Evolutionary conservation across 2,888 invertebrate species (phyloP), one percentile per base, ranked within the genome.

Genomic region (Biston betularia): DNA sequence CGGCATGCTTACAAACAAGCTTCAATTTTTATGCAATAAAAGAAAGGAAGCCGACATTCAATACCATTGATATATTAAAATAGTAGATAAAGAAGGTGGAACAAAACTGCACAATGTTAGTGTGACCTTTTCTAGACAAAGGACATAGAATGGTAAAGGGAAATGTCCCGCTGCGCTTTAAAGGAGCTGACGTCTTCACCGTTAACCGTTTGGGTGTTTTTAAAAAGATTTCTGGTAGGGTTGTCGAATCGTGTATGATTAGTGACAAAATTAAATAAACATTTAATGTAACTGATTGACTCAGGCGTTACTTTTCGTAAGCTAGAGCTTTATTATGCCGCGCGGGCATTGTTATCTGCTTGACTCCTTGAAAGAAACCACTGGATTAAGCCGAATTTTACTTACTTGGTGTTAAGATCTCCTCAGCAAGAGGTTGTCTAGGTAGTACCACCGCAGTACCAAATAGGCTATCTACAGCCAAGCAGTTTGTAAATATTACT

Each of bases 1-100:
- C 90, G 90, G 89, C 82, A 80, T 81, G 90, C 89, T 89, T 89
- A 88, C 90, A 91, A 92, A 92, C 91, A 90, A 50, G 66, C 57
- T 67, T 59, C 49, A 52, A 71, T 82, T 85, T n/a, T 80, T 60
- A 73, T 65, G 79, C 79, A 81, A 84, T 83, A 79, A 87, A 84
- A 80, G 79, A 84, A 84, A 87, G 79, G 83, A 74, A 85, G 87
- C 87, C 85, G 87, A 77, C 77, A 78, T 84, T 81, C 72, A 78
- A 81, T 70, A 72, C 74, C 77, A 79, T 77, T 83, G 65, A 55
- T 50, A 44, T 48, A 65, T 57, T 56, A 52, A 56, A 6, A 24
- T 24, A 38, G 49, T 34, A 49, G 11, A 60, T n/a, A 55, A 52
- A 40, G 60, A 56, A 60, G 60, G 60, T 61, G 56, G 61, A 60